Evolutionary conservation across 2,888 invertebrate species (phyloP).

Genomic region (Eupithecia pulchellata): DNA sequence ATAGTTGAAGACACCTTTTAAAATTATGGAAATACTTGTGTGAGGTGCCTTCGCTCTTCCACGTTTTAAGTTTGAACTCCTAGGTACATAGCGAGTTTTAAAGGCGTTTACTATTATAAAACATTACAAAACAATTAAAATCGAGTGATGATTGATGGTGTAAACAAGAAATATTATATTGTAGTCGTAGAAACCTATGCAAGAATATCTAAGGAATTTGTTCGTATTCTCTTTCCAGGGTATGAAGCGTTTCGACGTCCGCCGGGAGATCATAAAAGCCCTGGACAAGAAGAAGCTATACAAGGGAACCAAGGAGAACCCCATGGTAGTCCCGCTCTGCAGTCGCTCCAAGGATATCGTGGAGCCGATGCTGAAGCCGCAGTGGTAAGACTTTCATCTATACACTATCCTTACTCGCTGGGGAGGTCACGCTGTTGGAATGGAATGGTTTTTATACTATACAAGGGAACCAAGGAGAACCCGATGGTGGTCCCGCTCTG

Average conservation of each 20-base stretch:
- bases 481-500: slow-evolving; percentile 98
- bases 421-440: too few species aligned
- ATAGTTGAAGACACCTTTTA: too few species aligned
- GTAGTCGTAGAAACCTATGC: background rate
- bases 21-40: too few species aligned
- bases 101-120: too few species aligned
- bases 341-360: slow-evolving; percentile 98
- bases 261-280: slow-evolving; percentile 91
- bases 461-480: slow-evolving; percentile 94
- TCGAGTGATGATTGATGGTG: too few species aligned
- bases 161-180: too few species aligned
- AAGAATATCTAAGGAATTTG: slow-evolving; percentile 83
- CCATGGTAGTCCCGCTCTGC: slow-evolving; percentile 98
- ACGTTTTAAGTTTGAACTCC: too few species aligned
- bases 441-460: too few species aligned
- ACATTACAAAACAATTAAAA: too few species aligned
- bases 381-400: slow-evolving; percentile 89
- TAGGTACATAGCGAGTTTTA: too few species aligned
- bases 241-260: slow-evolving; percentile 95
- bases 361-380: slow-evolving; percentile 97
- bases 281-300: slow-evolving; percentile 90
- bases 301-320: slow-evolving; percentile 93
- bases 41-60: too few species aligned
- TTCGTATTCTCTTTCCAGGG: slow-evolving; percentile 81
- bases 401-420: too few species aligned